Evolutionary conservation across 2,888 invertebrate species (phyloP).

Genomic region (Catocala fraxini): DNA sequence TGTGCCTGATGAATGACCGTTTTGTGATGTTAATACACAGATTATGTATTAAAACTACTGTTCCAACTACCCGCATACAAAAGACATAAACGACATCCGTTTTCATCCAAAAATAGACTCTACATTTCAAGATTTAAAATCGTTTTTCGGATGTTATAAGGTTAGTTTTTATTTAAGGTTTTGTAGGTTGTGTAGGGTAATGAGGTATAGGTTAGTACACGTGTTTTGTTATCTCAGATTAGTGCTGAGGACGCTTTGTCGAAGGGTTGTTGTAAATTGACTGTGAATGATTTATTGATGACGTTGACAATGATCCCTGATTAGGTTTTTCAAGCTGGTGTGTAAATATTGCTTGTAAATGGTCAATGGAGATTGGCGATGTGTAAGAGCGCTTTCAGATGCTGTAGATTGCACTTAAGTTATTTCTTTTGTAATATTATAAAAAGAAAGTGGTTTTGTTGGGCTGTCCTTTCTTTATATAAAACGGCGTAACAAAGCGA

Average conservation of each 20-base stretch:
- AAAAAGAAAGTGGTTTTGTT: no score
- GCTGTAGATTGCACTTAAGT: no score
- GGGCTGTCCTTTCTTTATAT: no score
- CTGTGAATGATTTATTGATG: conserved; percentile 80
- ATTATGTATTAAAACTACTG: conserved; percentile 76
- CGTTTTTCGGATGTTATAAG: conserved; percentile 1
- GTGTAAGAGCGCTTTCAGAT: no score
- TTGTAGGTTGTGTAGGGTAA: conserved; percentile 49
- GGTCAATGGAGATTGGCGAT: neutral
- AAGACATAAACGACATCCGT: conserved; percentile 8
- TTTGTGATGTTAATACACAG: conserved; percentile 82
- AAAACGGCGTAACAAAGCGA: no score
- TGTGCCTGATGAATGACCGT: conserved; percentile 84
- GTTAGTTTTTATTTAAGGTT: conserved; percentile 5
- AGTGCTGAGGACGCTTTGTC: conserved; percentile 55
- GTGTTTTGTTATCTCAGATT: conserved; percentile 79
- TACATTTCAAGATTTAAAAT: neutral
- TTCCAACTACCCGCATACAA: conserved; percentile 49
- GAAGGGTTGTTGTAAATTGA: conserved; percentile 74
- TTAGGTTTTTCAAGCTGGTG: conserved; percentile 57
- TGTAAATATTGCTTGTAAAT: conserved; percentile 2
- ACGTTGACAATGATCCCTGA: conserved; percentile 40
- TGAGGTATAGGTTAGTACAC: conserved; percentile 74
- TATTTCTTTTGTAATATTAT: no score
- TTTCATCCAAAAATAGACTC: conserved; percentile 19